Conservation (phyloP, 2,113 vertebrate species). For the Platysteira castanea region DNA sequence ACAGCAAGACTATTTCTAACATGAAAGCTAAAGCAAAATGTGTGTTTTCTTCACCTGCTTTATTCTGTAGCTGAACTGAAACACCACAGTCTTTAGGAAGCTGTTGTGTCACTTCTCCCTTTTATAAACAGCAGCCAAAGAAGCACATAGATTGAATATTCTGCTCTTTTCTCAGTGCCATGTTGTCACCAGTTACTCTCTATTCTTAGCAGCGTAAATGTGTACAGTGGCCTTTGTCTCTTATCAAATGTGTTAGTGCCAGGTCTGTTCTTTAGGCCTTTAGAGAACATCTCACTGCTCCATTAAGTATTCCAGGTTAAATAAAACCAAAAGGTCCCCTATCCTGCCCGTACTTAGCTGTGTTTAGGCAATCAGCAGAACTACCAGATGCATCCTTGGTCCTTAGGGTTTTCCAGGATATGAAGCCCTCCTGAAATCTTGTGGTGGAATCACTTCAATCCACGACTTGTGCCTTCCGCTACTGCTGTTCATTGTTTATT, state of each 20-base stretch:
- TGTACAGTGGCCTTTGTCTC: not conserved
- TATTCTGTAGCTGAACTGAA: not conserved
- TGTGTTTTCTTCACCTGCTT: not conserved
- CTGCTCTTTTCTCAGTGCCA: not conserved
- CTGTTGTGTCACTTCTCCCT: not conserved
- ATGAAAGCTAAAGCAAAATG: not conserved
- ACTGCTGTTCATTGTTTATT: not conserved
- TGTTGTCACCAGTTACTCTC: not conserved
- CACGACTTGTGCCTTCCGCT: not conserved
- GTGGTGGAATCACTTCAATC: not conserved
- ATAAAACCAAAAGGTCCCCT: not conserved
- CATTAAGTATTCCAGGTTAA: not conserved
- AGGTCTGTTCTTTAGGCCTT: not conserved
- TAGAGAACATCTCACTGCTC: not conserved
- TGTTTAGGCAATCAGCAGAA: not conserved
- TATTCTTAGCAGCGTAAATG: not conserved
- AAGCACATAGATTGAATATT: not conserved
- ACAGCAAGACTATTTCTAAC: not conserved
- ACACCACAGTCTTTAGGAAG: not conserved
- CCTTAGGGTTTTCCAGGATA: not conserved
- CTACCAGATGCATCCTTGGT: not conserved
- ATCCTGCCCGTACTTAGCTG: not conserved
- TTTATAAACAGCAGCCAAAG: not conserved
- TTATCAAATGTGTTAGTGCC: not conserved
- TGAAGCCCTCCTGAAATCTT: not conserved